Base-by-base conservation (phyloP, 1,140 invertebrate genomes). In the Globodera ellingtonae region DNA sequence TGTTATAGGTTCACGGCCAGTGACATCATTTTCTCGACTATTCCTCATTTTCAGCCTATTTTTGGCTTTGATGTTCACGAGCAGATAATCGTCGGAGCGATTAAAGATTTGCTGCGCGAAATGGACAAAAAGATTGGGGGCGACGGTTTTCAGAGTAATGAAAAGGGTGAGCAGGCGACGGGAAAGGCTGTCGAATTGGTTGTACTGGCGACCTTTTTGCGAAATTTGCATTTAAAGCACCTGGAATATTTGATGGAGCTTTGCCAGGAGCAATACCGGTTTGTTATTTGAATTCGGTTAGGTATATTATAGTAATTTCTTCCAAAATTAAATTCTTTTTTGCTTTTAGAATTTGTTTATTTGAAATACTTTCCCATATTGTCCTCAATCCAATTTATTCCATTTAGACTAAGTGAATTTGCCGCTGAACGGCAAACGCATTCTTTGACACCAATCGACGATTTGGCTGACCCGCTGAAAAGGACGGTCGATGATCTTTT, bases 51-150 rank as follows among this genome's bases (percentile, higher is more conserved):
- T 77, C 65, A 48, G 35, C 62, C 56, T 6, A 13, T 46, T 77
- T 84, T 84, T 77, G 81, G 84, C 24, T 81, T 86, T 56, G 75
- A 84, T 72, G 83, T 84, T 9, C 67, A 81, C 44, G 84, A 84
- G 74, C 24, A 85, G 47, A 78, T 84, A 52, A 76, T 84, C 18
- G 83, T 79, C 24, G 81, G 75, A 35, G 70, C 70, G 7, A 47
- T 86, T 21, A 44, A 48, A 18, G 84, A 84, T 67, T 62, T 84
- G 24, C 18, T 78, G 59, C 44, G 50, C 13, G 78, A 84, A 65
- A 46, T 75, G 13, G 75, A 44, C 46, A 50, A 85, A 15, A 78
- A 82, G 6, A 70, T 18, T 78, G 44, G 46, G 70, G 21, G 46
- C 52, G 18, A 46, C 75, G n/a, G 69, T 56, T 13, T 52, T 75